Base-by-base conservation (phyloP, 2,797 vertebrate species). In the Enteromius paludinosus region DNA sequence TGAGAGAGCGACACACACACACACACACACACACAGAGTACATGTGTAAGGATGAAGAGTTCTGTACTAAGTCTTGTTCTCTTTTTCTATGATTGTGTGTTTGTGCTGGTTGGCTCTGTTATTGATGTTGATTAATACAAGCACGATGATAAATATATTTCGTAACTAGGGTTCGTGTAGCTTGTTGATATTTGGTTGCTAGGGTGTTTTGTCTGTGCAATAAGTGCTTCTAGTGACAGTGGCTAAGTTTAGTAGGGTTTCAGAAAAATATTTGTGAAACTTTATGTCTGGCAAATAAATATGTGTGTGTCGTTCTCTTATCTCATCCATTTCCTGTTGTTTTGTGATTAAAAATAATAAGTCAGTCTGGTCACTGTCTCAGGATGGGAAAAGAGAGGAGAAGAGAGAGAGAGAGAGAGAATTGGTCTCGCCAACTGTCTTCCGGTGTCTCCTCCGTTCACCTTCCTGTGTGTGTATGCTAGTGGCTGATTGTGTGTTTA, bases 291-390 rank as follows among this genome's bases (percentile, higher is more conserved):
- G 9, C 9, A 33, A 20, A 17, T 35, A 35, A 33, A 38, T 72
- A 43, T 49, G 28, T 52, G 75, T 54, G 12, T 18, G 15, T 69
- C 18, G 0, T 30, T 23, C 47, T 45, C 59, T 72, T 72, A 66
- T 70, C 64, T 38, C 15, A 12, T 69, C 35, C 35, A 66, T 25
- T 82, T 79, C 74, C 79, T 86, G 74, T 78, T 49, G 72, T 81
- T 79, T 35, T 17, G n/a, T 54, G 33, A 82, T 71, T 38, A 52
- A 59, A 70, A 71, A 28, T 15, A 52, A 17, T 47, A 78, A 59
- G 20, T 66, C 45, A 72, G 35, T 80, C 45, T 83, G 43, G n/a
- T 33, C 49, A 33, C 23, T 52, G 56, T 64, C 59, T 47, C n/a
- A 41, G 62, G 11, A 86, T 38, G 72, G 75, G 38, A 52, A 49